Base-by-base conservation (phyloP, 2,113 vertebrate genomes). In the Anhinga rufa region DNA sequence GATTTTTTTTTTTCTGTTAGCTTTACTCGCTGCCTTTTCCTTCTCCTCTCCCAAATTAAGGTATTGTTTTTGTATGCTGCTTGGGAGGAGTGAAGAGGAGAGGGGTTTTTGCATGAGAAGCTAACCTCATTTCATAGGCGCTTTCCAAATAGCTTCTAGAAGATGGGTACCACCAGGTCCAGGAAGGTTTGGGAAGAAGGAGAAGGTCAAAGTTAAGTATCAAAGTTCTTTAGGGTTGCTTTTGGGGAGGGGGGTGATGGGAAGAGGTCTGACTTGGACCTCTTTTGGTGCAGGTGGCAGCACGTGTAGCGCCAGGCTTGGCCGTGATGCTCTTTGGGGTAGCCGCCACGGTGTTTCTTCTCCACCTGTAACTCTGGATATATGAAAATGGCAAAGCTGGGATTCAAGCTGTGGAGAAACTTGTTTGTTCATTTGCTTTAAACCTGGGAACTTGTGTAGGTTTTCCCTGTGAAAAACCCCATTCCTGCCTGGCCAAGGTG, bases 41-140 rank as follows among this genome's bases (percentile, higher is more conserved):
- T 81, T 92, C 60, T 90, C 14, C 38, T 55, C 28, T 81, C 70
- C 66, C 38, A 64, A 46, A 52, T 82, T 29, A 44, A 75, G 10
- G 55, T 79, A 2, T 28, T 94, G 46, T 3, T 62, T 84, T 71
- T 82, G 25, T 25, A 6, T 0, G 0, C 26, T 55, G 81, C 24
- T 78, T 68, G 51, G 32, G 60, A 68, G 26, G 49, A 69, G 20
- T 6, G 34, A 32, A n/a, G 60, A n/a, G 11, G 26, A 64, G 28
- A 22, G 9, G 42, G 38, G 4, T 34, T 68, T 74, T 15, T 58
- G 20, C 9, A 10, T 36, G 15, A 81, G 82, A 32, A 69, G 25
- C 34, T 65, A 32, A n/a, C 15, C 17, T 5, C 1, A 0, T 61
- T 84, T 62, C 49, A 40, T 55, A 1, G 3, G 22, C 3, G 3